Conservation (phyloP, 2,797 vertebrate genomes). For the Labeo calbasu region DNA sequence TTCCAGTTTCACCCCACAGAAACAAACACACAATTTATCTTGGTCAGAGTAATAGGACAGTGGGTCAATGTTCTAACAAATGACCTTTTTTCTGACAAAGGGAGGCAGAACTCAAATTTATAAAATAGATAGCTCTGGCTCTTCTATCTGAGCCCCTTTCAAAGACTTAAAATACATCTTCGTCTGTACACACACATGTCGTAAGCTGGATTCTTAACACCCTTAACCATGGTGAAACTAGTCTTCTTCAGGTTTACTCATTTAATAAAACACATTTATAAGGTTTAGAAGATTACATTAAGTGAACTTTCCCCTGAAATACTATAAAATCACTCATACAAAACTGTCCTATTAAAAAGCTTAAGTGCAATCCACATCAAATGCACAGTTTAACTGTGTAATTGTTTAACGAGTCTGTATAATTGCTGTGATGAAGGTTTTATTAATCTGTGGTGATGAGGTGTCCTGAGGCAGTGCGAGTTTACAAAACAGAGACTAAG, state of each 20-base stretch:
- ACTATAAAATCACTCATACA: neutral
- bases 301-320: constrained; percentile 4
- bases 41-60: constrained; percentile 14
- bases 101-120: neutral
- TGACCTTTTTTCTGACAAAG: neutral
- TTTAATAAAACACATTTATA: constrained; percentile 7
- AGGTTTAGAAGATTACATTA: constrained; percentile 2
- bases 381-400: constrained; percentile 33
- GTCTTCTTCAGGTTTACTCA: neutral
- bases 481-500: constrained; percentile 7
- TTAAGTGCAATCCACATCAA: constrained; percentile 9
- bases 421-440: constrained; percentile 22
- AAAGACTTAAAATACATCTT: neutral
- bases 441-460: constrained; percentile 12
- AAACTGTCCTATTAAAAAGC: neutral
- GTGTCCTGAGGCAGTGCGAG: neutral
- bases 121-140: neutral
- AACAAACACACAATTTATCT: constrained; percentile 24
- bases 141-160: neutral
- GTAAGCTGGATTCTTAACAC: neutral
- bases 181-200: no score
- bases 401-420: constrained; percentile 22
- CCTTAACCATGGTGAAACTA: neutral
- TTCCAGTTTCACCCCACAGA: neutral
- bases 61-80: constrained; percentile 24